Evolutionary conservation across 2,888 invertebrate species (phyloP), one percentile per base, ranked within the genome.

Genomic region (Didymodactylos carnosus): DNA sequence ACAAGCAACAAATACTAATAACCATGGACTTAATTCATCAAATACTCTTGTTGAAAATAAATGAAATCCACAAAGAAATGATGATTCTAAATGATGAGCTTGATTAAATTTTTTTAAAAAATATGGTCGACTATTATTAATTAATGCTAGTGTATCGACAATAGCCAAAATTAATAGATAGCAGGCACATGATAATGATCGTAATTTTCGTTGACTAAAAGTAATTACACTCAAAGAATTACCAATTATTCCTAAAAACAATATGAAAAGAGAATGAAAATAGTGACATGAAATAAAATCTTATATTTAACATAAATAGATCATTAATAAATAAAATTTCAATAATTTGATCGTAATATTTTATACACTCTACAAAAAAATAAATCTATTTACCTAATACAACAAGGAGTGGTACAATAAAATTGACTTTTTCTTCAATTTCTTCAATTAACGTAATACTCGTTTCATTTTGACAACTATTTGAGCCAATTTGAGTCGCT

Each of bases 11-110:
- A 62, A 62, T 35, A 62, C 62, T 62, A 62, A 62, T 62, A 62
- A n/a, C 62, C 62, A 62, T 35, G 62, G 62, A n/a, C 35, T 62
- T 62, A 62, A 62, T 62, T 62, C 62, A 62, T 62, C 62, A n/a
- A 62, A 62, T 7, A 62, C n/a, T 62, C 35, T 29, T 19, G 62
- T 62, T 62, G 35, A 35, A 62, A 62, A 62, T 35, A 62, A 62
- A 29, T 62, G 62, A n/a, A 62, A 35, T 10, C 62, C 62, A n/a
- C 62, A 62, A 4, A 62, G 5, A 35, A 62, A 10, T 10, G 35
- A 35, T 35, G 62, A 62, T 35, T 62, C 35, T 35, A 62, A 62
- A 62, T 62, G 62, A 62, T 62, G 62, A n/a, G 3, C 62, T 11
- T 35, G 1, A 25, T 35, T 13, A 3, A 62, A 35, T 35, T 62